Base-by-base conservation (phyloP, 2,113 vertebrate genomes). In the Centropus bengalensis region DNA sequence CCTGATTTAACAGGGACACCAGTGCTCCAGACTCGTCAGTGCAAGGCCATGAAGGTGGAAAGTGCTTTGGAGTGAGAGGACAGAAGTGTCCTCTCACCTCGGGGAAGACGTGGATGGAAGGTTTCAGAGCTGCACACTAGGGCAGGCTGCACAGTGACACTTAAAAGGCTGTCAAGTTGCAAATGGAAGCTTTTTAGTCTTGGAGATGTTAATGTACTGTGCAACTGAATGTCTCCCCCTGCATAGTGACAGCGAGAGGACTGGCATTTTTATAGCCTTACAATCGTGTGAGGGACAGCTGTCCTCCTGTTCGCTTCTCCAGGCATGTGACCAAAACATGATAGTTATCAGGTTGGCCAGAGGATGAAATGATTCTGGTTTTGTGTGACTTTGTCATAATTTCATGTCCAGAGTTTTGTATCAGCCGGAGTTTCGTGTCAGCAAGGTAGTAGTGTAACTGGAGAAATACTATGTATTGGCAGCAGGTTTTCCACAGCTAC, bases 381-480 rank as follows among this genome's bases (percentile, higher is more conserved):
- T 82, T 16, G n/a, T 7, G 17, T 69, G 10, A 54, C n/a, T 36
- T 67, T 71, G 24, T 82, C 33, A 14, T 52, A 30, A 45, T 88
- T 90, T 58, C 28, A 42, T 30, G 20, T 67, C 12, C 49, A 40
- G 27, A 10, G 73, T 60, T 83, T 69, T 12, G 1, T 30, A 28
- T 58, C 9, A 23, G 22, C 18, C 5, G 47, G 14, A 49, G 36
- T 77, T 86, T 64, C 0, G 0, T 80, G 79, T 60, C 54, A 60
- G 24, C 42, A 77, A 69, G 19, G 12, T 49, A 16, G 10, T 62
- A 82, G n/a, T 44, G 51, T 63, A 67, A 54, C 36, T 77, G 73
- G 38, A 90, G 63, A 83, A 88, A 54, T 83, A 12, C 15, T 62
- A 0, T 45, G 8, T 62, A 8, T 44, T 23, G 73, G 51, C 27